Conservation (phyloP, 2,888 invertebrate species). For the Harmothoe impar region DNA sequence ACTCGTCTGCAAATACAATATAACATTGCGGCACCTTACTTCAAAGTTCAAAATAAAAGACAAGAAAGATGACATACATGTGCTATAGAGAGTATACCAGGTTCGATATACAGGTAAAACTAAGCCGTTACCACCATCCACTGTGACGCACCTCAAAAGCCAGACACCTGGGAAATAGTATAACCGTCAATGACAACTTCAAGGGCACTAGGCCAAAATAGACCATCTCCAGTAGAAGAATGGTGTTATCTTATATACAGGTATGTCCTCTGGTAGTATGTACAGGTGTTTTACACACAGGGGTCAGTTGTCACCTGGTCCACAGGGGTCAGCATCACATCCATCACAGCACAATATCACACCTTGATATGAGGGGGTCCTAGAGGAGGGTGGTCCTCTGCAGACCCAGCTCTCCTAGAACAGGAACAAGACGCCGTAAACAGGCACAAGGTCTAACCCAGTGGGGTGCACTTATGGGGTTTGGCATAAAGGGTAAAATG, state of each 20-base stretch:
- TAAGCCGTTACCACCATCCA: no score
- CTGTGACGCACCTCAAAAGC: not conserved
- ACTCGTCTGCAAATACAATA: no score
- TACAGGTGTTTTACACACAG: slow-evolving; percentile 5
- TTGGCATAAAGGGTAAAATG: no score
- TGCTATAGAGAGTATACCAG: no score
- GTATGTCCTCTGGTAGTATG: not conserved
- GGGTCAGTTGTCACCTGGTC: slow-evolving; percentile 9
- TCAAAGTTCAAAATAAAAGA: no score
- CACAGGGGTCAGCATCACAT: slow-evolving; percentile 26
- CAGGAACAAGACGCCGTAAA: no score
- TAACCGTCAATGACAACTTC: slow-evolving; percentile 8
- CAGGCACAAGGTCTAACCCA: no score
- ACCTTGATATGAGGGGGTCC: slow-evolving; percentile 54
- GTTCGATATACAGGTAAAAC: not conserved
- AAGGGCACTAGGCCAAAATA: slow-evolving; percentile 25
- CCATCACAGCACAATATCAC: slow-evolving; percentile 62
- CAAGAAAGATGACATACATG: no score
- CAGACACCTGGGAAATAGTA: not conserved
- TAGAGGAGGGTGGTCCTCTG: not conserved
- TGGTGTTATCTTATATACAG: slow-evolving; percentile 46
- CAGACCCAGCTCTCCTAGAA: no score
- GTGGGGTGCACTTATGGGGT: no score
- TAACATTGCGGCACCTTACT: no score
- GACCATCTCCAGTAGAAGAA: slow-evolving; percentile 5